Percentiles rank a stretch among this genome's conserved stretches.
These are phyloP conservation scores for Chauna torquata DNA, from an alignment of 2,113 vertebrate genomes.

Conservation along the genomic window DNA sequence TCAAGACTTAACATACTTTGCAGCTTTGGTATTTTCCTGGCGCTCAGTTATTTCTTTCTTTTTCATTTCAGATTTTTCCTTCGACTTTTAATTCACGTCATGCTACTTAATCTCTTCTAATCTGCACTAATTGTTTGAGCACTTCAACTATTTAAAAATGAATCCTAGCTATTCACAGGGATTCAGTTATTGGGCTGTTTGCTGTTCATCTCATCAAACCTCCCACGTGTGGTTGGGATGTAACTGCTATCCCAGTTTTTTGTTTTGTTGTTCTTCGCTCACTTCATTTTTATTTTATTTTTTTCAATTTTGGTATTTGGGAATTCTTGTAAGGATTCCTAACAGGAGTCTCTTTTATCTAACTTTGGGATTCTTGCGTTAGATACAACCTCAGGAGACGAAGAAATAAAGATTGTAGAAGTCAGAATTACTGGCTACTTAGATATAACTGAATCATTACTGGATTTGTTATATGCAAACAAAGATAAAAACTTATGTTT, in stretches of 20 bases:
- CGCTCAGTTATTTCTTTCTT: background rate
- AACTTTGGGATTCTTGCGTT: background rate
- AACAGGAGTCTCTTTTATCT: background rate
- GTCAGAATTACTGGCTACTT: background rate
- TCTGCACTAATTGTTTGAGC: background rate
- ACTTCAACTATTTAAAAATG: background rate
- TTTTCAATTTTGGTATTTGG: background rate
- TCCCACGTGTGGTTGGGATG: background rate
- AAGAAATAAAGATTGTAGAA: background rate
- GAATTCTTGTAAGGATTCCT: background rate
- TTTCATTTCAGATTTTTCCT: background rate
- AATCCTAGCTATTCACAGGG: background rate
- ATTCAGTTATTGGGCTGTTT: background rate
- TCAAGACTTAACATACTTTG: background rate
- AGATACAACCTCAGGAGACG: background rate
- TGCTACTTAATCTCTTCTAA: background rate
- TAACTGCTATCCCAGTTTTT: background rate
- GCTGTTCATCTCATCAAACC: background rate
- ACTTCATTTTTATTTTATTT: background rate
- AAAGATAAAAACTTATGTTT: constrained; percentile 18
- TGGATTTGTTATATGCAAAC: constrained; percentile 29
- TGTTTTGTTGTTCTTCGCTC: background rate
- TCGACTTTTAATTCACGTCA: background rate
- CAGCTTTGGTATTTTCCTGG: background rate
- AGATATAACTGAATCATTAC: background rate